Conservation (phyloP, 2,888 invertebrate species). For the Pegoplata infirma region DNA sequence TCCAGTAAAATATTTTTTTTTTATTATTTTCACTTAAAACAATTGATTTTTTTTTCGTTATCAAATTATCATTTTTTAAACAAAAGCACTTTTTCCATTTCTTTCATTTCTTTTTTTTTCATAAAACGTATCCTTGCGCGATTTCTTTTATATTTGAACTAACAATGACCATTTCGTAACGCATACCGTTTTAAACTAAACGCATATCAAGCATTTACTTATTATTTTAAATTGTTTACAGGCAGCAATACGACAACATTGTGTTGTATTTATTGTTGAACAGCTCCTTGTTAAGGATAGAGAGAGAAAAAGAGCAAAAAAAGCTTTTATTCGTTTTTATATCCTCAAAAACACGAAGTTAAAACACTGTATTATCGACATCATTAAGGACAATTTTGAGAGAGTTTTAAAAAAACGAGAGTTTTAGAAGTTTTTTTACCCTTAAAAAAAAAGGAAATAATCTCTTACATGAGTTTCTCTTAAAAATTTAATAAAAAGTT, state of each 20-base stretch:
- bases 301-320: constrained; percentile 16
- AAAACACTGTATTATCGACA: constrained; percentile 39
- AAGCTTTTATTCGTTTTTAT: constrained; percentile 36
- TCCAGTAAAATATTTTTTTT: background rate
- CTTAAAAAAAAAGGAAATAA: background rate
- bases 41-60: background rate
- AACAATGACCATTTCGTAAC: constrained; percentile 42
- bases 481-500: too few relatives aligned
- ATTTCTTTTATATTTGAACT: background rate
- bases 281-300: too few relatives aligned
- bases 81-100: background rate
- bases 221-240: constrained; percentile 40
- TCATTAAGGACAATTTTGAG: background rate
- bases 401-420: background rate
- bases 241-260: constrained; percentile 31
- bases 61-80: background rate
- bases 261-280: background rate
- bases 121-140: constrained; percentile 59
- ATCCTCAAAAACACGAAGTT: constrained; percentile 12
- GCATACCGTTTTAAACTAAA: constrained; percentile 52
- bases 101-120: too few relatives aligned
- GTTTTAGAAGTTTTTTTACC: too few relatives aligned
- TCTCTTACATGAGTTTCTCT: too few relatives aligned
- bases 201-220: constrained; percentile 16
- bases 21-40: background rate